phyloP scores from a whole-genome alignment of 2,797 vertebrate species.

The Bradypodion ventrale region DNA sequence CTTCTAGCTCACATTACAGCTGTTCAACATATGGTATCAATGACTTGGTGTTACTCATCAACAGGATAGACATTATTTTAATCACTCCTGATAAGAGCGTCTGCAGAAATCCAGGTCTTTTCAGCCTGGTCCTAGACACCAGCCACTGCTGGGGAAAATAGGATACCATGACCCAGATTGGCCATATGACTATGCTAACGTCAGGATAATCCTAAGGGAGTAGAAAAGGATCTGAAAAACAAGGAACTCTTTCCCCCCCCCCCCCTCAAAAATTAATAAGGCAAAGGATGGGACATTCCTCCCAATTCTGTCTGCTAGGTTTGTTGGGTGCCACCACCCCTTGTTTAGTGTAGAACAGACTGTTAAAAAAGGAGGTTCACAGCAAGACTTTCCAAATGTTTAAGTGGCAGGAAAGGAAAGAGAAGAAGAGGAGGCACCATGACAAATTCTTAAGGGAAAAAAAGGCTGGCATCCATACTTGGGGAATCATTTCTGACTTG shows the following conservation, averaged over 20 bases:
- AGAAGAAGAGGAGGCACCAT: not conserved
- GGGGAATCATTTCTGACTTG: not conserved
- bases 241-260: not conserved
- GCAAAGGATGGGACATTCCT: too few species aligned
- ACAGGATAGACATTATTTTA: too few species aligned
- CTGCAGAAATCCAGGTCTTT: not conserved
- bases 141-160: too few species aligned
- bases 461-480: not conserved
- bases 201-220: not conserved
- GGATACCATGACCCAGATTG: too few species aligned
- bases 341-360: not conserved
- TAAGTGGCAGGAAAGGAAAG: too few species aligned
- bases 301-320: too few species aligned
- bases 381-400: too few species aligned
- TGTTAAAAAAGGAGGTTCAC: not conserved
- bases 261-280: too few species aligned
- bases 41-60: not conserved
- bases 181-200: not conserved
- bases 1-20: not conserved
- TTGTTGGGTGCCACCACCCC: too few species aligned
- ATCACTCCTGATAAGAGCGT: too few species aligned
- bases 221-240: not conserved
- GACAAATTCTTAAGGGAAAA: too few species aligned
- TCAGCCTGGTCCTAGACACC: not conserved
- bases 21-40: not conserved